These are phyloP conservation scores for Hyppa rectilinea DNA, from an alignment of 2,888 invertebrate genomes.

Conservation along the genomic window DNA sequence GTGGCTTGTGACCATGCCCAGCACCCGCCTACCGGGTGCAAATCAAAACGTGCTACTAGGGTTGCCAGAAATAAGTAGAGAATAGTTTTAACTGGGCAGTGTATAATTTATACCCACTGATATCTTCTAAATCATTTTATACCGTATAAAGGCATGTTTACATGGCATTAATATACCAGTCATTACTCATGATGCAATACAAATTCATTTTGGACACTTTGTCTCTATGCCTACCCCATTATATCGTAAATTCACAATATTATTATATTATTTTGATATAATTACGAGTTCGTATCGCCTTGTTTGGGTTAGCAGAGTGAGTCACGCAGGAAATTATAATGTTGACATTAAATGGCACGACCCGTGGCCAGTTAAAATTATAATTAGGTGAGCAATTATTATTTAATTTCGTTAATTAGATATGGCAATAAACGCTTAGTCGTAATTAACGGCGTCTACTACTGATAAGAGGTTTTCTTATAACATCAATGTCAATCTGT, in stretches of 20 bases:
- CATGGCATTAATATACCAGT: neutral
- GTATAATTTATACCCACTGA: too few relatives aligned
- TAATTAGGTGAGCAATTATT: conserved; percentile 28
- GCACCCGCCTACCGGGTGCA: too few relatives aligned
- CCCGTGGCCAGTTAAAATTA: conserved; percentile 6
- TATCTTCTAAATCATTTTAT: too few relatives aligned
- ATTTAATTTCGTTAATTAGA: conserved; percentile 28
- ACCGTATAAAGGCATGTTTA: too few relatives aligned
- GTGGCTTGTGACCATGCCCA: too few relatives aligned
- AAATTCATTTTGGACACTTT: neutral
- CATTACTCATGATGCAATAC: neutral
- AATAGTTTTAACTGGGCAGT: too few relatives aligned
- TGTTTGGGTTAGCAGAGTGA: conserved; percentile 34
- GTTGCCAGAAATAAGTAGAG: too few relatives aligned
- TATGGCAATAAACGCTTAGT: conserved; percentile 13
- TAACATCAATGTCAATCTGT: neutral
- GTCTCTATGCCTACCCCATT: neutral
- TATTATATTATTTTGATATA: conserved; percentile 9
- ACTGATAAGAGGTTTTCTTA: neutral
- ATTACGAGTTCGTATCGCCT: conserved; percentile 22
- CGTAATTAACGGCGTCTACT: neutral
- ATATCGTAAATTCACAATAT: neutral
- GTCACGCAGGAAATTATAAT: conserved; percentile 55
- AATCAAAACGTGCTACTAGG: too few relatives aligned
- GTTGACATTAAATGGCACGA: conserved; percentile 36